Conservation (phyloP, 1,140 invertebrate genomes). For the Hirudo medicinalis region DNA sequence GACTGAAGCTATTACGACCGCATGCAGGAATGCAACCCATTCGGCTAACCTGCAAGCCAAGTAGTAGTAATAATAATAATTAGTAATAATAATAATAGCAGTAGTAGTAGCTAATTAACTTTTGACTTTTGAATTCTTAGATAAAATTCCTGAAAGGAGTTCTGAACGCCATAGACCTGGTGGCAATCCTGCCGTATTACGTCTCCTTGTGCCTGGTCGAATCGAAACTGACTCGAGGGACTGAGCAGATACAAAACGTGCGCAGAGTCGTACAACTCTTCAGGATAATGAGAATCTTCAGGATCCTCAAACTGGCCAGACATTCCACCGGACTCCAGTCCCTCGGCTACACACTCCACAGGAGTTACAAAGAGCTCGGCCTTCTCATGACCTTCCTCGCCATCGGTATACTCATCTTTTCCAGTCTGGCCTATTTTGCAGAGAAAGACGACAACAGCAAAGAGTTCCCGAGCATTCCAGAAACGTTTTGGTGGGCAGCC, state of each 20-base stretch:
- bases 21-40: too few relatives aligned
- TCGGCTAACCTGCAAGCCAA: too few relatives aligned
- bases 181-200: conserved; percentile 95
- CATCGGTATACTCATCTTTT: conserved; percentile 98
- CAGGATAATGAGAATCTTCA: conserved; percentile 94
- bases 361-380: conserved; percentile 97
- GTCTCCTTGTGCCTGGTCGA: conserved; percentile 41
- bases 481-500: conserved; percentile 60
- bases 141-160: conserved; percentile 50
- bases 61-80: not conserved
- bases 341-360: conserved; percentile 91
- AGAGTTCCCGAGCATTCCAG: conserved; percentile 35
- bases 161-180: conserved; percentile 93
- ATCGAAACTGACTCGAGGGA: conserved; percentile 34
- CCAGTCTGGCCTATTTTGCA: conserved; percentile 93
- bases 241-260: conserved; percentile 43
- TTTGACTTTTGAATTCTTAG: not conserved
- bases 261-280: conserved; percentile 82
- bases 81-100: too few relatives aligned
- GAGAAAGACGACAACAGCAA: conserved; percentile 57
- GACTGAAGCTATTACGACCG: too few relatives aligned
- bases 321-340: conserved; percentile 96
- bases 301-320: conserved; percentile 93
- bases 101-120: too few relatives aligned
- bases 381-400: conserved; percentile 96